Conservation (phyloP, 30 jellyfish, hydroid and myxozoan species). For the Morbakka virulenta region DNA sequence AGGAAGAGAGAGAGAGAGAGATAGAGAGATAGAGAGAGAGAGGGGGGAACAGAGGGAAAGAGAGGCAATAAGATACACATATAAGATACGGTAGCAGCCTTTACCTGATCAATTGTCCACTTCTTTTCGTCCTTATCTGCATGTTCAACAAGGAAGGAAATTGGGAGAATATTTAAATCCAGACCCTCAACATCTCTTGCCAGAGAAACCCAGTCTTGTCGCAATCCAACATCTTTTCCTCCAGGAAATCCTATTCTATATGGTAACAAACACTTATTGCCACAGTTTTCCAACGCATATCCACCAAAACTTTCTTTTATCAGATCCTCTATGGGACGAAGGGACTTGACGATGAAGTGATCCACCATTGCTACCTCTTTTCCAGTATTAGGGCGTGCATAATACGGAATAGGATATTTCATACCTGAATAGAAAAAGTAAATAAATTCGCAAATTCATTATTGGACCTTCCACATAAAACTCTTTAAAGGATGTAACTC, state of each 20-base stretch:
- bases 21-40: no score
- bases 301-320: slow-evolving; percentile 56
- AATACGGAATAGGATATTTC: slow-evolving; percentile 28
- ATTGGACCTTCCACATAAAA: no score
- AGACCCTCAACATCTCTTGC: background rate
- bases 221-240: slow-evolving; percentile 18
- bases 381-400: slow-evolving; percentile 44
- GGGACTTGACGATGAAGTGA: background rate
- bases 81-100: no score
- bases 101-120: no score
- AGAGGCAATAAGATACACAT: no score
- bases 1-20: no score
- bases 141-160: slow-evolving; percentile 31
- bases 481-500: no score
- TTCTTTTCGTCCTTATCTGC: slow-evolving; percentile 1
- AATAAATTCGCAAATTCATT: no score
- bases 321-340: background rate
- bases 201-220: slow-evolving; percentile 46
- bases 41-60: no score
- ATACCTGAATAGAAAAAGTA: no score
- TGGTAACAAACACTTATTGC: slow-evolving; percentile 16
- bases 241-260: slow-evolving; percentile 43
- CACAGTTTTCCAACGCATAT: slow-evolving; percentile 55
- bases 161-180: slow-evolving; percentile 25
- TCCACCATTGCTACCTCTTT: no score